These are phyloP conservation scores for Cheirogaleus major DNA, from an alignment of 2,797 vertebrate species.

Conservation along the genomic window DNA sequence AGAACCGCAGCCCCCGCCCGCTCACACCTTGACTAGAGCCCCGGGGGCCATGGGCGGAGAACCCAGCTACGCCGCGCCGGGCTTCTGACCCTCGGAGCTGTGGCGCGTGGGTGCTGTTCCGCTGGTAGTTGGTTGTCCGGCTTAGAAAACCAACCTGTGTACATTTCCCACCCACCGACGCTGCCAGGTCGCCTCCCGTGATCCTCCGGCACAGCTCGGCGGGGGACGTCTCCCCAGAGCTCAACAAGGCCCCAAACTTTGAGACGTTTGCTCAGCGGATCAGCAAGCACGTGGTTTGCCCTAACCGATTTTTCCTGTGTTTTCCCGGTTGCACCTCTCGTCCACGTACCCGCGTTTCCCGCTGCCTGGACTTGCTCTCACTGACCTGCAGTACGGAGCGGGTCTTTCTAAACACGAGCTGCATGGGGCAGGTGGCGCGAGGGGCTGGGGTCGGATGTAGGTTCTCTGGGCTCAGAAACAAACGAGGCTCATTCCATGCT, in stretches of 20 bases:
- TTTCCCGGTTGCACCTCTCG: rapidly evolving
- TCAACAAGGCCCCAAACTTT: rapidly evolving
- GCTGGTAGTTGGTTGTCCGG: rapidly evolving
- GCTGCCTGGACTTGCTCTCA: not conserved
- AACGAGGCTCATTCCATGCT: not conserved
- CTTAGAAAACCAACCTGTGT: rapidly evolving
- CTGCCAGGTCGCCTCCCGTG: rapidly evolving
- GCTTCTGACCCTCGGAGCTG: rapidly evolving
- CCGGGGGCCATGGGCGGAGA: rapidly evolving
- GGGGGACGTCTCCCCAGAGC: rapidly evolving
- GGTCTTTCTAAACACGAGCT: not conserved
- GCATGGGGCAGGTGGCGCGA: no score
- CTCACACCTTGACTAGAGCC: rapidly evolving
- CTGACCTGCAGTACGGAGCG: rapidly evolving
- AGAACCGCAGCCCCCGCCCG: not conserved
- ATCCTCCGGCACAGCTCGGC: rapidly evolving
- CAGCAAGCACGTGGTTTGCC: rapidly evolving
- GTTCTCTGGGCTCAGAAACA: not conserved
- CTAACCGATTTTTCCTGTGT: rapidly evolving
- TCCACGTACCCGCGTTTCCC: rapidly evolving
- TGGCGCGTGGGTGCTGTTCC: not conserved
- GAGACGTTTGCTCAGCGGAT: no score
- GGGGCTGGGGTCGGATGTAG: not conserved
- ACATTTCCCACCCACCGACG: rapidly evolving
- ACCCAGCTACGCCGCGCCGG: rapidly evolving